Base-by-base conservation (phyloP, 1,140 invertebrate genomes). In the Cotesia glomerata region DNA sequence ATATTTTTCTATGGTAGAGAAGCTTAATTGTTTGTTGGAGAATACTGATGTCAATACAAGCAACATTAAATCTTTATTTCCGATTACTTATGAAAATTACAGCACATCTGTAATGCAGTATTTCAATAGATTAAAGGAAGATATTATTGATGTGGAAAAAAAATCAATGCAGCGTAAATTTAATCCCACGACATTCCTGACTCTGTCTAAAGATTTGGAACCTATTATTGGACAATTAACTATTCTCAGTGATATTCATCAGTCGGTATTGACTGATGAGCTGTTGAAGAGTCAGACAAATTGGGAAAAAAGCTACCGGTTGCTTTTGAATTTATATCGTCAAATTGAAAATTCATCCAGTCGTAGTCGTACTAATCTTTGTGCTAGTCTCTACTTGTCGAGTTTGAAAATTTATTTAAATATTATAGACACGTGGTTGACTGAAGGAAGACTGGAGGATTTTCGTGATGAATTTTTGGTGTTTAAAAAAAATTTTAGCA, bases 381-480 rank as follows among this genome's bases (percentile, higher is more conserved):
- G 85, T 74, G 81, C 85, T 8, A 85, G 82, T 72, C 76, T 90
- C 49, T 89, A 89, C 75, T 69, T 90, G 18, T 81, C 84, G 63
- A 87, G 85, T 77, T 78, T 89, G 66, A 84, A 79, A 59, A 86
- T 87, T 69, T 90, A 90, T 78, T 79, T 90, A 16, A 86, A 86
- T 65, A 86, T 90, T 54, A 87, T 89, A 26, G 86, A 90, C 61
- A 81, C 79, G 2, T 90, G 89, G 89, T 80, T 90, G 62, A 87
- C 82, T 14, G 87, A 88, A 71, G 88, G 89, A 70, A 82, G 86
- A 68, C 79, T 90, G 5, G 83, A 87, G 74, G 89, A 90, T 76
- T 86, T 84, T 78, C 85, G 85, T 62, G 76, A 85, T 13, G 90
- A 90, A 80, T 90, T 90, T 82, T 78, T 90, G 39, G 86, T 90